Base-by-base conservation (phyloP, 2,888 invertebrate genomes). In the Prosopocoilus inquinatus region DNA sequence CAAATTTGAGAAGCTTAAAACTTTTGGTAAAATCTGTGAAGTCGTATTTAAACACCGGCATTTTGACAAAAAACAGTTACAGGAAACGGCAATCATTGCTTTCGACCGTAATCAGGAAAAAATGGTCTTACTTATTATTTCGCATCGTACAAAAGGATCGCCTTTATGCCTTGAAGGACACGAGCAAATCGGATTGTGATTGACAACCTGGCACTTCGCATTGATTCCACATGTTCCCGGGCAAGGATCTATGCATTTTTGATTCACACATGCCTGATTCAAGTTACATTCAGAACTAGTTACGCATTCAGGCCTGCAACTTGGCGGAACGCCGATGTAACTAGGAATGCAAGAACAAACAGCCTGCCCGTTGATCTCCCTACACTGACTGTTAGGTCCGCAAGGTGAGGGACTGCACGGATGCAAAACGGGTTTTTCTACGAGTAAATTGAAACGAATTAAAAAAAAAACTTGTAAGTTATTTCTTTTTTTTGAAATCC, bases 61-160 rank as follows among this genome's bases (percentile, higher is more conserved):
- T n/a, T n/a, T n/a, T n/a, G n/a, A n/a, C n/a, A n/a, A n/a, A n/a
- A n/a, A n/a, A n/a, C n/a, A n/a, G n/a, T n/a, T n/a, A n/a, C n/a
- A n/a, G n/a, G n/a, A 9, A 28, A 28, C 7, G 13, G 9, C 13
- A n/a, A n/a, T n/a, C n/a, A n/a, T n/a, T n/a, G n/a, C n/a, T n/a
- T n/a, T n/a, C n/a, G n/a, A n/a, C n/a, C n/a, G n/a, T n/a, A n/a
- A n/a, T n/a, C n/a, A n/a, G n/a, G 20, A 3, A 28, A 28, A 28
- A 28, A 5, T 5, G 20, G n/a, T 50, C 65, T 67, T 68, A 70
- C 70, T 80, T 67, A 80, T 80, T 45, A 79, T 68, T 67, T 82
- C 82, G 70, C 89, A 89, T 72, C 85, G 82, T 2, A 84, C 81
- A 60, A 87, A 87, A 48, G 88, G 84, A 79, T 86, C 84, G 56